Evolutionary conservation across 1,140 invertebrate species (phyloP).

Genomic region (Thaumatotibia leucotreta): DNA sequence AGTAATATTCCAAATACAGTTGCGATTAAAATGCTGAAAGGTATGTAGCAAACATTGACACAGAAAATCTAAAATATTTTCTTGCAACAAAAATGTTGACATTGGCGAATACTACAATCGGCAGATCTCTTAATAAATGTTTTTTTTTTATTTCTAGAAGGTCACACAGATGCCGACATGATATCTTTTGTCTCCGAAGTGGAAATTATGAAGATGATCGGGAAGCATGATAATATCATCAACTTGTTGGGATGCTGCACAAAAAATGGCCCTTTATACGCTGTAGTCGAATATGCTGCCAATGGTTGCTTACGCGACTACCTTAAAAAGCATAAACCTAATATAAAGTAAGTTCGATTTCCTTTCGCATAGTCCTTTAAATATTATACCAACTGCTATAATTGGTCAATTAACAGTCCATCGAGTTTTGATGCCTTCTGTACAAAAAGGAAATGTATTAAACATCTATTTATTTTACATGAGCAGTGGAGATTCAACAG

Average conservation of each 20-base stretch:
- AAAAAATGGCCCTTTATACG: slow-evolving; percentile 94
- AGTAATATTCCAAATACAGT: not conserved
- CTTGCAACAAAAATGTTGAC: not conserved
- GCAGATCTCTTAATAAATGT: not conserved
- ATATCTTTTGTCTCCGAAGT: slow-evolving; percentile 98
- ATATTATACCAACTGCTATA: not conserved
- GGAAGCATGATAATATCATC: slow-evolving; percentile 98
- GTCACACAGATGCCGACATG: slow-evolving; percentile 97
- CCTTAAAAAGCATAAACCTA: slow-evolving; percentile 88
- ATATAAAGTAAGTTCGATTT: slow-evolving; percentile 14
- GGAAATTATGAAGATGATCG: slow-evolving; percentile 99
- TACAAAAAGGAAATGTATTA: too few species aligned
- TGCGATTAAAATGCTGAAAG: slow-evolving; percentile 94
- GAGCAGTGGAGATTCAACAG: slow-evolving; percentile 42
- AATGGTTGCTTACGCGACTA: slow-evolving; percentile 97
- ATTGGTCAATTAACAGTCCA: slow-evolving; percentile 49
- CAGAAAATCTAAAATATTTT: not conserved
- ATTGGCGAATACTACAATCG: too few species aligned
- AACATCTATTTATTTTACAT: not conserved
- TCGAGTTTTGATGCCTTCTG: not conserved
- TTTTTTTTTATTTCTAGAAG: slow-evolving; percentile 80
- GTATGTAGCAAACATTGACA: slow-evolving; percentile 68
- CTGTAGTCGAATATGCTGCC: slow-evolving; percentile 97
- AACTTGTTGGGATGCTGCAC: slow-evolving; percentile 98
- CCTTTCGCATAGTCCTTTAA: not conserved